Base-by-base conservation (phyloP, 2,113 vertebrate species). In the Anoura caudifer region DNA sequence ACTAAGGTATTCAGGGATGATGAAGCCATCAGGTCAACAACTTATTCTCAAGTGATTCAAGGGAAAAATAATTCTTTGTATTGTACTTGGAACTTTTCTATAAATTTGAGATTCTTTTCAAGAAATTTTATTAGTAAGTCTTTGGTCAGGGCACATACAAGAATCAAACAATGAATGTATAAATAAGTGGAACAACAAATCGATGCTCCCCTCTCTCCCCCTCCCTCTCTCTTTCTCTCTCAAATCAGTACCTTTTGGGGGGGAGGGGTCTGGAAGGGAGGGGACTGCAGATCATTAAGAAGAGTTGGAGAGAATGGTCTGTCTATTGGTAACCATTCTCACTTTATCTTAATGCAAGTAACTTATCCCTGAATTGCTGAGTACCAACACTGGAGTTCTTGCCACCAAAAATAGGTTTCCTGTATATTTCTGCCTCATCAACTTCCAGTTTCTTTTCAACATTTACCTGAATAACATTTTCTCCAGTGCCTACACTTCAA, bases 401-500 rank as follows among this genome's bases (percentile, higher is more conserved):
- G 45, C 69, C 47, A 83, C 24, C 19, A 75, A 26, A 80, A 92
- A 94, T 12, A 93, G 61, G 36, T 79, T 87, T 87, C 76, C 36
- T 73, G 6, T 75, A 84, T 76, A 33, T 91, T 94, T 95, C 54
- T 90, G 45, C 76, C 43, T 87, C 85, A 90, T 67, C 36, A 72
- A 70, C 22, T 76, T 93, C 8, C 41, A 77, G 63, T 90, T 95
- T 87, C 33, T 93, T 86, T 85, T 91, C 43, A 93, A 75, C 43
- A 91, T 2, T 88, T 67, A 91, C 10, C 26, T 87, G n/a, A 92
- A 15, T 84, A 90, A 97, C 16, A 72, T 61, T 83, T 83, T 70
- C 73, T 93, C 59, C 45, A n/a, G 14, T 41, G 41, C 33, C 43
- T 91, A 33, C 45, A 88, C 65, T 80, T 89, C 50, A 83, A 69